Evolutionary conservation across 2,888 invertebrate species (phyloP).

Genomic region (Drosophila kanekoi): DNA sequence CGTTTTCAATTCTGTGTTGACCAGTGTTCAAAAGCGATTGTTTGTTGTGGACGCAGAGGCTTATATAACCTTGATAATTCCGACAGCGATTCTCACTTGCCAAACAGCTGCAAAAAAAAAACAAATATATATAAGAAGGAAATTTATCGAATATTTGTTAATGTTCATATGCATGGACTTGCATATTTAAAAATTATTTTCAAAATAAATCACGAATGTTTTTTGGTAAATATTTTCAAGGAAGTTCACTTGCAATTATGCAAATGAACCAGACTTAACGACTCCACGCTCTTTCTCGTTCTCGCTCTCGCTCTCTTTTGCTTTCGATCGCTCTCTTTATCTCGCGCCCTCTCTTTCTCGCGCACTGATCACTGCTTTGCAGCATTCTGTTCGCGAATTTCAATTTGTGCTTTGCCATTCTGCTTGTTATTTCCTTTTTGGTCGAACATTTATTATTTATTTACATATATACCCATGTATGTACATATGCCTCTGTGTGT

Average conservation of each 20-base stretch:
- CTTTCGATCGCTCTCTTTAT: slow-evolving; percentile 1
- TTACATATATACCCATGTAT: slow-evolving; percentile 15
- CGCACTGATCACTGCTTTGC: slow-evolving; percentile 23
- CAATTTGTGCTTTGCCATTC: slow-evolving; percentile 31
- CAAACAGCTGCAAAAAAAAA: slow-evolving; percentile 60
- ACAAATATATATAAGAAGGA: slow-evolving; percentile 7
- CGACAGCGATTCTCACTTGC: slow-evolving; percentile 23
- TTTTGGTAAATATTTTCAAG: slow-evolving; percentile 37
- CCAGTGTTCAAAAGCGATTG: slow-evolving; percentile 54
- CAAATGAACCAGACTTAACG: slow-evolving; percentile 55
- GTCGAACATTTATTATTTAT: slow-evolving; percentile 56
- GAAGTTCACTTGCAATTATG: slow-evolving; percentile 59
- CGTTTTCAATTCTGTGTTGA: slow-evolving; percentile 9
- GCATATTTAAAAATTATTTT: slow-evolving; percentile 14
- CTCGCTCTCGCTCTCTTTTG: not conserved
- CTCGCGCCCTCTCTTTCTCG: not conserved
- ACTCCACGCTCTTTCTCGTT: slow-evolving; percentile 23
- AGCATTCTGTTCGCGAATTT: slow-evolving; percentile 40
- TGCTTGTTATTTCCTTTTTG: slow-evolving; percentile 58
- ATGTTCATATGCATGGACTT: not conserved
- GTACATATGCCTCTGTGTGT: not conserved
- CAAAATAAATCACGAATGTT: slow-evolving; percentile 6
- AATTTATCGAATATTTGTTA: slow-evolving; percentile 49
- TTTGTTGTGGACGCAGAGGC: slow-evolving; percentile 35
- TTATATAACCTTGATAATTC: slow-evolving; percentile 74